phyloP scores from a whole-genome alignment of 2,113 vertebrate genomes.

The Oxygymnocypris stewartii region DNA sequence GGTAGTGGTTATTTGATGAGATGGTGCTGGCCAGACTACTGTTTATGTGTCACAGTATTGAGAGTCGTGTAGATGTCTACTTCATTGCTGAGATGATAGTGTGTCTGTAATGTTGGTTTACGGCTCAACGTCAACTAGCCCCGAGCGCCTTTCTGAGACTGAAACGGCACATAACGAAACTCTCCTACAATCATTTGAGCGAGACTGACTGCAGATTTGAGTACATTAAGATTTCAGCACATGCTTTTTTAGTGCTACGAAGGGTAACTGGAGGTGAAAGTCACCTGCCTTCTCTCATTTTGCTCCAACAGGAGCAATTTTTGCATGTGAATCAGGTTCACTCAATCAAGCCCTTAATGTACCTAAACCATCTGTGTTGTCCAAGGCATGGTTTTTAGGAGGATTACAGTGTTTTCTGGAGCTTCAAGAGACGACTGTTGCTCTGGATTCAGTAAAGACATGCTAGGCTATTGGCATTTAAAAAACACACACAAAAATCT shows the following conservation, averaged over 20 bases:
- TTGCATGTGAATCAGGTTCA: slow-evolving; percentile 32
- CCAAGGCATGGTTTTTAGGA: background rate
- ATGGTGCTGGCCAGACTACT: slow-evolving; percentile 24
- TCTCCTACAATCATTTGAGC: slow-evolving; percentile 20
- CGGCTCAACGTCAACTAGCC: slow-evolving; percentile 15
- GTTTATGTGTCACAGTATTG: slow-evolving; percentile 47
- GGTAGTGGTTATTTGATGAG: slow-evolving; percentile 34
- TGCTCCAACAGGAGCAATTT: background rate
- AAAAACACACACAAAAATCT: background rate
- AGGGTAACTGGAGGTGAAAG: background rate
- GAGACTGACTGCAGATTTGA: slow-evolving; percentile 5
- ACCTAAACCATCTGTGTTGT: background rate
- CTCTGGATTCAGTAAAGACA: background rate
- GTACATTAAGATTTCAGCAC: slow-evolving; percentile 18
- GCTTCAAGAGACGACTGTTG: slow-evolving; percentile 3
- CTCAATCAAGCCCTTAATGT: slow-evolving; percentile 29
- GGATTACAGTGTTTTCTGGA: slow-evolving; percentile 18
- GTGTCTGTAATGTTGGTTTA: slow-evolving; percentile 17
- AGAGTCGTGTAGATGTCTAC: slow-evolving; percentile 27
- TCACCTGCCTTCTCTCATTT: background rate
- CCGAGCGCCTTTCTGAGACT: background rate
- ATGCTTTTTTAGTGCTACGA: slow-evolving; percentile 32
- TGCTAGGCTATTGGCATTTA: background rate
- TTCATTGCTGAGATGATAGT: slow-evolving; percentile 32
- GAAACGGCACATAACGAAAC: slow-evolving; percentile 14